These are phyloP conservation scores for Cuniculus paca DNA, from an alignment of 2,797 vertebrate genomes.

Conservation along the genomic window DNA sequence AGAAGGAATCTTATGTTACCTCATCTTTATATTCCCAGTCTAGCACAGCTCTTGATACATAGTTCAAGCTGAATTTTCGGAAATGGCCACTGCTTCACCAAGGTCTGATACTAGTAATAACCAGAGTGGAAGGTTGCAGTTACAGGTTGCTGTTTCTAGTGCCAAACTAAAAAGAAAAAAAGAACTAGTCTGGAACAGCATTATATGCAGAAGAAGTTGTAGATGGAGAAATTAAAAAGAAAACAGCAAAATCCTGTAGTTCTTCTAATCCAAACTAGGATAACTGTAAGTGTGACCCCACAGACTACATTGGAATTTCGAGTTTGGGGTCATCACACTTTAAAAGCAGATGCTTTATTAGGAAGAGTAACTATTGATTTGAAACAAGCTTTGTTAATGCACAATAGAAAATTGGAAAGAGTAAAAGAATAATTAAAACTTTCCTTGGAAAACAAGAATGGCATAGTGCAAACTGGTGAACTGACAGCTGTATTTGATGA, in stretches of 20 bases:
- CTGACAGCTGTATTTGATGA: conserved; percentile 96
- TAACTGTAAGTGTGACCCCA: conserved; percentile 92
- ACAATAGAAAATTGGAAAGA: conserved; percentile 97
- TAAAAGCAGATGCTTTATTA: conserved; percentile 97
- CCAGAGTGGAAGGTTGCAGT: too few species aligned
- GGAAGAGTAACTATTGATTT: conserved; percentile 96
- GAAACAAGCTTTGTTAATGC: conserved; percentile 93
- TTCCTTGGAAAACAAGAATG: conserved; percentile 95
- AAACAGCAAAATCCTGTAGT: conserved; percentile 97
- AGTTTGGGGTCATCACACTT: conserved; percentile 98
- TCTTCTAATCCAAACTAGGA: conserved; percentile 99
- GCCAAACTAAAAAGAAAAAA: conserved; percentile 98
- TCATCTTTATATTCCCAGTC: too few species aligned
- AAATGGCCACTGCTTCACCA: too few species aligned
- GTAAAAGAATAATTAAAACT: conserved; percentile 97
- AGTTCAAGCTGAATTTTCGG: too few species aligned
- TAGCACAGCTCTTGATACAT: too few species aligned
- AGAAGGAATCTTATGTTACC: too few species aligned
- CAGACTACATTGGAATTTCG: conserved; percentile 96
- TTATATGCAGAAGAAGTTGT: conserved; percentile 97
- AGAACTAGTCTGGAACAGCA: conserved; percentile 97
- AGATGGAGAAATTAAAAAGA: conserved; percentile 94
- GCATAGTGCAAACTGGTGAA: conserved; percentile 93
- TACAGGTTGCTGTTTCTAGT: conserved; percentile 92
- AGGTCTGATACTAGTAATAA: too few species aligned